Percentiles rank a stretch among this genome's conserved stretches.
Conservation (phyloP, 2,888 invertebrate genomes). For the Gandaritis pyraliata region DNA sequence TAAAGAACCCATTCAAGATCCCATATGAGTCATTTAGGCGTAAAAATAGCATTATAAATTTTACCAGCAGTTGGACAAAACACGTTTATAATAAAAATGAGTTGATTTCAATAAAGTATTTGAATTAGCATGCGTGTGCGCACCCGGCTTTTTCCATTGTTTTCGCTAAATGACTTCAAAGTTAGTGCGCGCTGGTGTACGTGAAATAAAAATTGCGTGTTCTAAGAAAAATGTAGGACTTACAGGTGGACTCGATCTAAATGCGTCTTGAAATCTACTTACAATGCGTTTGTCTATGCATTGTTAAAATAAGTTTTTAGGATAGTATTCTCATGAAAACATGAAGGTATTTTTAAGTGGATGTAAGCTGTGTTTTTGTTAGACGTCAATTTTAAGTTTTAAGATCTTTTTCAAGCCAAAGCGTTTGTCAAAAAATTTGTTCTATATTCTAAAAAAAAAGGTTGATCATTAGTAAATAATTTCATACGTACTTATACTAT, state of each 20-base stretch:
- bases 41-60: constrained; percentile 81
- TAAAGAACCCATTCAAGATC: constrained; percentile 69
- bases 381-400: too few relatives aligned
- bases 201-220: constrained; percentile 71
- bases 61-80: constrained; percentile 72
- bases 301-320: constrained; percentile 8
- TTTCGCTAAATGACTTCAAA: constrained; percentile 84
- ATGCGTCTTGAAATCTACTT: constrained; percentile 28
- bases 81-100: constrained; percentile 79
- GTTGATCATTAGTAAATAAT: constrained; percentile 37
- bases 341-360: too few relatives aligned
- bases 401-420: too few relatives aligned
- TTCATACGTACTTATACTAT: constrained; percentile 79
- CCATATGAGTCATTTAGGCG: constrained; percentile 75
- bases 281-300: constrained; percentile 21
- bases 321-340: too few relatives aligned
- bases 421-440: background rate
- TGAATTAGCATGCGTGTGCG: constrained; percentile 73
- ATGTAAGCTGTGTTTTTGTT: too few relatives aligned
- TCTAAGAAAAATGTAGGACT: constrained; percentile 65
- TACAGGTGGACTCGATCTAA: constrained; percentile 53
- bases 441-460: background rate
- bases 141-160: constrained; percentile 78
- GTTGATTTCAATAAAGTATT: constrained; percentile 80
- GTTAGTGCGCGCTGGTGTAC: constrained; percentile 76